phyloP scores from a whole-genome alignment of 1,140 invertebrate species.

The Pogonomyrmex californicus region DNA sequence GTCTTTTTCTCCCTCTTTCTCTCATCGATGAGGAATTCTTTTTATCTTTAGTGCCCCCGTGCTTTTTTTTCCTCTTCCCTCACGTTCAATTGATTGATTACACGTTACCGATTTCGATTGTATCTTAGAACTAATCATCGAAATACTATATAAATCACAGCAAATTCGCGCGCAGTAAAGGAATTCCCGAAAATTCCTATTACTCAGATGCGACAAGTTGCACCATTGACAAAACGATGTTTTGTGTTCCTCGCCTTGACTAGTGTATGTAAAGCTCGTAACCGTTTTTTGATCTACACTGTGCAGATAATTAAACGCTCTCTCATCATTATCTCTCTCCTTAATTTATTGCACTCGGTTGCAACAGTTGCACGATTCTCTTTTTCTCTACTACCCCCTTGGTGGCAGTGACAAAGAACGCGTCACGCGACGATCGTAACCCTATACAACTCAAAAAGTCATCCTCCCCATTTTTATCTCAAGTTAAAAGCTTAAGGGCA shows the following conservation, averaged over 20 bases:
- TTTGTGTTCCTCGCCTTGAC: constrained; percentile 79
- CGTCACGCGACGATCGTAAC: constrained; percentile 65
- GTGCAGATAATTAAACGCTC: constrained; percentile 70
- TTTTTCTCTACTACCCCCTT: constrained; percentile 57
- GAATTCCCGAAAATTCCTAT: constrained; percentile 78
- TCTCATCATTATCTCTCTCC: constrained; percentile 8
- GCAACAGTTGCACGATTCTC: constrained; percentile 32
- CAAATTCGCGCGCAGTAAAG: constrained; percentile 73
- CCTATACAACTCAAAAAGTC: constrained; percentile 61
- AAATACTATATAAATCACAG: constrained; percentile 80
- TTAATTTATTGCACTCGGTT: constrained; percentile 73
- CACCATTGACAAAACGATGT: constrained; percentile 80
- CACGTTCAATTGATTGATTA: constrained; percentile 26
- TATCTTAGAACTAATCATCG: constrained; percentile 79
- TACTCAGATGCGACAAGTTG: constrained; percentile 78
- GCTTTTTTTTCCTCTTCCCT: not conserved
- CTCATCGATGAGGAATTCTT: not conserved
- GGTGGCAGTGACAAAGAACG: constrained; percentile 58
- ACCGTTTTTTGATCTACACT: constrained; percentile 72
- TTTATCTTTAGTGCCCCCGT: not conserved
- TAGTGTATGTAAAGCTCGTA: constrained; percentile 82
- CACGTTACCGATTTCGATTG: constrained; percentile 66
- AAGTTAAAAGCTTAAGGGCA: constrained; percentile 6
- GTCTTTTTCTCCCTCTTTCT: not conserved
- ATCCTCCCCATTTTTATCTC: not conserved